A percentile compares a stretch with the other conserved stretches of the same genome.
Evolutionary conservation across 1,140 invertebrate genomes (phyloP).

Genomic region (Scaptomyza pallida): DNA sequence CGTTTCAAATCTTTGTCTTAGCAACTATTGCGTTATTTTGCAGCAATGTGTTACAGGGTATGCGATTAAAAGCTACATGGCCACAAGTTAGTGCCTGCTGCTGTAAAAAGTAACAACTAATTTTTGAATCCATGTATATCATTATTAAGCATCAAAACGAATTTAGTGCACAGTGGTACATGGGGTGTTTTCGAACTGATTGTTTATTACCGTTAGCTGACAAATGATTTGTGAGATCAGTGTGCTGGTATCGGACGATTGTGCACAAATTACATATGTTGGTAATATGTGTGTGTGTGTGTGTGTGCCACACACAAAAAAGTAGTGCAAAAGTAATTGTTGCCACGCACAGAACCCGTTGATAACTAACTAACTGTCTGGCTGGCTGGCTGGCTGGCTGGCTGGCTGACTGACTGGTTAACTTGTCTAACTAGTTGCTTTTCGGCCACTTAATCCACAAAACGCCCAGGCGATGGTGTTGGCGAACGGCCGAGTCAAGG

Average conservation of each 20-base stretch:
- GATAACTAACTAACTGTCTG: conserved; percentile 44
- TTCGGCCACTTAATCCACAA: conserved; percentile 66
- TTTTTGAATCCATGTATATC: conserved; percentile 16
- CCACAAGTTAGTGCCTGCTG: background rate
- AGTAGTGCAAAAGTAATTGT: conserved; percentile 81
- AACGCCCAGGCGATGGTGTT: conserved; percentile 30
- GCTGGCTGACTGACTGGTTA: conserved; percentile 16
- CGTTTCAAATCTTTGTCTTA: too few relatives aligned
- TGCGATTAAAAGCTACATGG: conserved; percentile 5
- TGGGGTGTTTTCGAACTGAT: too few relatives aligned
- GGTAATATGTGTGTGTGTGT: conserved; percentile 15
- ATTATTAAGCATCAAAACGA: conserved; percentile 4
- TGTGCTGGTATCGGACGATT: conserved; percentile 31
- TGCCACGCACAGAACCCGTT: conserved; percentile 67
- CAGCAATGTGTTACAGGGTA: conserved; percentile 1
- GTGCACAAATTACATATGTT: conserved; percentile 37
- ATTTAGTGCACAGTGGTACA: conserved; percentile 24
- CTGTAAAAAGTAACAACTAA: background rate
- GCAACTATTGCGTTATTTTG: too few relatives aligned
- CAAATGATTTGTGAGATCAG: conserved; percentile 8
- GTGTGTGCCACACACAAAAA: conserved; percentile 51
- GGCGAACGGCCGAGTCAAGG: conserved; percentile 49
- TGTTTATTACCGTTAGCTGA: conserved; percentile 22
- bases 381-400: conserved; percentile 3
- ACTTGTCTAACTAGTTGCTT: conserved; percentile 75